Conservation (phyloP, 2,797 vertebrate species). For the Accipiter badius region DNA sequence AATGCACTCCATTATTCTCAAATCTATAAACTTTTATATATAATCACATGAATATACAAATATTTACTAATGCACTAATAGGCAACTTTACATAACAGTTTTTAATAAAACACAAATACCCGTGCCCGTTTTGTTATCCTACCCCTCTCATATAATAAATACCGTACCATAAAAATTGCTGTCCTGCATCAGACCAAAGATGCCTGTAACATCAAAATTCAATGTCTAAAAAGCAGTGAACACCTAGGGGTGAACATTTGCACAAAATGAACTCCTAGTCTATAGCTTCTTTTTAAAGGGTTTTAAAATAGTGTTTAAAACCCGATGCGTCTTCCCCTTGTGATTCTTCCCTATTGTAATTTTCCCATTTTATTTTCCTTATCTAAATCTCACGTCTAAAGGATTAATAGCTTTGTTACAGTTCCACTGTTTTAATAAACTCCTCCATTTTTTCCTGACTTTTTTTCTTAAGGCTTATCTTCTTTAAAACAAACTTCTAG, state of each 20-base stretch:
- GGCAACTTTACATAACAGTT: not conserved
- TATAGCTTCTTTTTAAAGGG: not conserved
- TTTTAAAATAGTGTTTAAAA: not conserved
- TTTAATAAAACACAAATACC: not conserved
- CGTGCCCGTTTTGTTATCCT: not conserved
- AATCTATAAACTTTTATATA: not conserved
- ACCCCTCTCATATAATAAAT: not conserved
- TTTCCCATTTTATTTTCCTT: not conserved
- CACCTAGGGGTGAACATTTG: not conserved
- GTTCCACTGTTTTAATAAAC: constrained; percentile 1
- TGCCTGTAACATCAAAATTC: not conserved
- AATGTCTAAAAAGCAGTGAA: not conserved
- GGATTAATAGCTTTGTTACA: constrained; percentile 26
- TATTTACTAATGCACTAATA: not conserved
- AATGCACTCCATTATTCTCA: not conserved
- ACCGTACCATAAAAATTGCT: not conserved
- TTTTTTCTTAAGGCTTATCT: not conserved
- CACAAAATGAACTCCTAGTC: not conserved
- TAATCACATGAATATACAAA: not conserved
- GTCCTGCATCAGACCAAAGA: not conserved
- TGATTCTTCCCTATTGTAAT: not conserved
- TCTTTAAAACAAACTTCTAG: not conserved
- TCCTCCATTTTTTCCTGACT: not conserved
- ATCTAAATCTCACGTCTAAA: not conserved
- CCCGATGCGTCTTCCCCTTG: not conserved